phyloP scores from a whole-genome alignment of 2,113 vertebrate genomes.

The Nerophis lumbriciformis region DNA sequence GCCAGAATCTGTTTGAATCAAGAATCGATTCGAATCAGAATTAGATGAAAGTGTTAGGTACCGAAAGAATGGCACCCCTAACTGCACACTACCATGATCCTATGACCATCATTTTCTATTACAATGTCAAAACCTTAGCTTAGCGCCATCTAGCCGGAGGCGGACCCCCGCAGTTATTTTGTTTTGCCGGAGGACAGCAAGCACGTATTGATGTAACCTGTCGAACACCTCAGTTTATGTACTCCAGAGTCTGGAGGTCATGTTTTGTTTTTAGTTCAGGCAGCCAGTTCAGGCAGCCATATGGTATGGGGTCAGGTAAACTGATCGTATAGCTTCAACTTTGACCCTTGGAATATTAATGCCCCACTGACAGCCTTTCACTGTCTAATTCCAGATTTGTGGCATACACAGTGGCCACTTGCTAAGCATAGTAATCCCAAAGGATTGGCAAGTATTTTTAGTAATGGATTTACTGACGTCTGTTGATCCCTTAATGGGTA shows the following conservation, averaged over 20 bases:
- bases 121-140: too few species aligned
- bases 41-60: too few species aligned
- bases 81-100: too few species aligned
- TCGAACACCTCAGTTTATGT: not conserved
- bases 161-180: too few species aligned
- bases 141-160: too few species aligned
- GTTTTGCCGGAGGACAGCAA: too few species aligned
- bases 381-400: constrained; percentile 65
- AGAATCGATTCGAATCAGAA: too few species aligned
- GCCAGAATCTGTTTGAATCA: too few species aligned
- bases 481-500: constrained; percentile 65
- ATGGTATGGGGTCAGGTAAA: constrained; percentile 9
- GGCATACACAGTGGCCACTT: constrained; percentile 61
- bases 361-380: constrained; percentile 58
- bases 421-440: constrained; percentile 67
- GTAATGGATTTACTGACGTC: constrained; percentile 67
- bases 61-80: too few species aligned
- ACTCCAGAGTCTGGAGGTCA: not conserved
- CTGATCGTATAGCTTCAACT: constrained; percentile 8
- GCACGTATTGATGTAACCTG: not conserved
- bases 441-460: constrained; percentile 73
- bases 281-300: constrained; percentile 4
- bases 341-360: constrained; percentile 18
- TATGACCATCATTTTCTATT: too few species aligned
- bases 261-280: constrained; percentile 1